Evolutionary conservation across 1,140 invertebrate species (phyloP), one percentile per base, ranked within the genome.

Genomic region (Diachasma alloeum): DNA sequence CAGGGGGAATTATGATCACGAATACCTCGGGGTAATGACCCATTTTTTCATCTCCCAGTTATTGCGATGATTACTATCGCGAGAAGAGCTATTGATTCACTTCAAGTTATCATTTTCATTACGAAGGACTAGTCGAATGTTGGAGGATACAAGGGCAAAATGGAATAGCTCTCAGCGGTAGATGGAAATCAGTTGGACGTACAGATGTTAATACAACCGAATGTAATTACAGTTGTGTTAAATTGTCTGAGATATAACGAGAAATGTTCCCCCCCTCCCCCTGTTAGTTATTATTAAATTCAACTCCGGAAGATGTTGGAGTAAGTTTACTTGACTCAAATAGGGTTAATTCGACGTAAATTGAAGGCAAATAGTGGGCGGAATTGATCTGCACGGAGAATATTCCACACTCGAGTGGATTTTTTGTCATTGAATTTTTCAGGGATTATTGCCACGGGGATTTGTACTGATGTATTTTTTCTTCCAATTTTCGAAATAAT

Each of bases 361-460:
- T 87, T 84, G 80, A 85, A 86, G 75, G 79, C 81, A 86, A 85
- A 86, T 85, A 81, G 70, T 59, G 67, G 44, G n/a, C n/a, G 36
- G 37, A 70, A 73, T 77, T 46, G 67, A 63, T 78, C 44, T 53
- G 48, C 63, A 15, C 19, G 36, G 2, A 31, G 31, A 31, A 26
- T 31, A 44, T 24, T 44, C 3, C 15, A 71, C 22, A 71, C 2
- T 44, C 11, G 42, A 31, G 26, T 70, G 39, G 42, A 42, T 42
- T 42, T 19, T 42, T 42, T 70, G 1, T 10, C n/a, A 31, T 31
- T 31, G 2, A 31, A 31, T 31, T 31, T 31, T 31, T 31, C 6
- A 3, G 2, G 2, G 6, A 31, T 31, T 31, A 31, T 31, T 31
- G 31, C 31, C 6, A 6, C 6, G 31, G 6, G 2, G 31, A 31